Conservation (phyloP, 2,797 vertebrate species). For the Rhabdophis nuchalis region DNA sequence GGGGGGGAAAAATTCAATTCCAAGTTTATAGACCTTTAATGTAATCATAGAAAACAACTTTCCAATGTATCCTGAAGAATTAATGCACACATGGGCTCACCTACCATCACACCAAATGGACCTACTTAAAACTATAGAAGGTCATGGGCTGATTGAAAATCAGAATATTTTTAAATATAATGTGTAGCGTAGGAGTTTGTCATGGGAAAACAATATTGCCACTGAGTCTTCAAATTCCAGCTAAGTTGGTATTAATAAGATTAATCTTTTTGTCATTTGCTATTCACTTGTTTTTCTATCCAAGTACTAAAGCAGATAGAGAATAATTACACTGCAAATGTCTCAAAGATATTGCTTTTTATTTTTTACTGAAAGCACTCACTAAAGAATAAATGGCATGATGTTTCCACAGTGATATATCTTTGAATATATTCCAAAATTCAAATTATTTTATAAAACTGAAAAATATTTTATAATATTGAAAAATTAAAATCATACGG, state of each 20-base stretch:
- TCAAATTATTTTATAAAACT: background rate
- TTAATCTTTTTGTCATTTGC: slow-evolving; percentile 12
- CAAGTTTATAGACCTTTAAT: background rate
- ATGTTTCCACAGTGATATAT: slow-evolving; percentile 8
- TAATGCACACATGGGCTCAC: background rate
- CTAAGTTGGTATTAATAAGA: slow-evolving; percentile 2
- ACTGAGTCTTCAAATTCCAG: background rate
- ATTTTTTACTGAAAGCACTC: background rate
- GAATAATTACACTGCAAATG: background rate
- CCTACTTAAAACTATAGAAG: background rate
- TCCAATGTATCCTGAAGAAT: background rate
- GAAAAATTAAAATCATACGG: background rate
- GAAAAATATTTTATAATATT: background rate
- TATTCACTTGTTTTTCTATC: background rate
- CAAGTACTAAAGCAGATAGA: background rate
- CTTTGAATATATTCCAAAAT: background rate
- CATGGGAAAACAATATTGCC: background rate
- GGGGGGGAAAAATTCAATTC: slow-evolving; percentile 11
- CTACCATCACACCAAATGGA: background rate
- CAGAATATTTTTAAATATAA: slow-evolving; percentile 9
- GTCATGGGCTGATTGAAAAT: background rate
- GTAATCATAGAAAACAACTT: slow-evolving; percentile 23
- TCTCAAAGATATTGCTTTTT: background rate
- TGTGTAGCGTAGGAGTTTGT: slow-evolving; percentile 4
- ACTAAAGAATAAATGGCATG: slow-evolving; percentile 7